Base-by-base conservation (phyloP, 2,113 vertebrate species). In the Candoia aspera region DNA sequence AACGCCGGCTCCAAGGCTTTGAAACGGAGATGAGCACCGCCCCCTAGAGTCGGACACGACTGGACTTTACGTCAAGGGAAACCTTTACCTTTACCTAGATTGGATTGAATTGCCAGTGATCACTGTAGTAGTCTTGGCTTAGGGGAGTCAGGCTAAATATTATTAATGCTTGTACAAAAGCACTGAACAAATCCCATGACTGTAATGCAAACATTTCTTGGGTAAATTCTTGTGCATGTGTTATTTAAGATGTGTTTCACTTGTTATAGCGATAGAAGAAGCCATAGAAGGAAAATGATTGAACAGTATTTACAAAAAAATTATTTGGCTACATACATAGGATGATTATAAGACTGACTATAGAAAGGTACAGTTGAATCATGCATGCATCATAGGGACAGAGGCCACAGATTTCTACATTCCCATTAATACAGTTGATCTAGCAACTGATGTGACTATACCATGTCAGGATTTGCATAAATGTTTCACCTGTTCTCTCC, bases 71-170 rank as follows among this genome's bases (percentile, higher is more conserved):
- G n/a, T n/a, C n/a, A n/a, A n/a, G n/a, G n/a, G n/a, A n/a, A n/a
- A n/a, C n/a, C n/a, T n/a, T n/a, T n/a, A n/a, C n/a, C n/a, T n/a
- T n/a, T n/a, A n/a, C n/a, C 90, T 91, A 23, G 89, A 64, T 90
- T 92, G 92, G 86, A 94, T 90, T 92, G 92, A 95, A 93, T 94
- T 94, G 94, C 88, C 88, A 92, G 1, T 2, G 86, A 90, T 91
- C 26, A 57, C 26, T 49, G 93, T 92, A 88, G 84, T 19, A 89
- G 10, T 11, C 64, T 83, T 95, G 94, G 91, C 95, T 92, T 84
- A 91, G 3, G 94, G 85, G 92, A 93, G 60, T 73, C 73, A 83
- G 21, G 83, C 92, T 91, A 94, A 92, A 85, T 92, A 85, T 57
- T 95, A 89, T 89, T 89, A 87, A 95, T 93, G 90, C 92, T 84